Base-by-base conservation (phyloP, 2,797 vertebrate genomes). In the Helostoma temminkii region DNA sequence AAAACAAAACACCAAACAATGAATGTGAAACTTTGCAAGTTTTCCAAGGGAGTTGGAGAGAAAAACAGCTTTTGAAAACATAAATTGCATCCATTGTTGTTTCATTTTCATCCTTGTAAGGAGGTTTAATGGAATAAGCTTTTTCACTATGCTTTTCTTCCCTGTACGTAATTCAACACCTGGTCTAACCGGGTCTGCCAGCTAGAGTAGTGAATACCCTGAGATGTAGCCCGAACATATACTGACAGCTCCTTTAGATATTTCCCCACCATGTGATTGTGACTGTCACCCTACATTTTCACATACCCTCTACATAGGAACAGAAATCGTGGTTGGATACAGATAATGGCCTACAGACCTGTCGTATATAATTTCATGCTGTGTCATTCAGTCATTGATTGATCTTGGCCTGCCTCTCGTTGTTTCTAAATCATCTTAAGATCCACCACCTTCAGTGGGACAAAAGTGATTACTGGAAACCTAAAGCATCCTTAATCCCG, bases 401-500 rank as follows among this genome's bases (percentile, higher is more conserved):
- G 76, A 86, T 88, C 88, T 80, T 71, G 71, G 80, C 68, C 60
- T 74, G 66, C 57, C 41, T 64, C 74, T 69, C 18, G 6, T 74
- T 39, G 52, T 71, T 81, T 66, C 80, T 59, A 77, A 84, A 65
- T 82, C 83, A 57, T 82, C 74, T 82, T 79, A 74, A 86, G 72
- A 87, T 80, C 59, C 70, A 43, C 81, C 79, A 89, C 71, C 80
- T 86, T 80, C 76, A 75, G 62, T 83, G 1, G 50, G 58, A 64
- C 69, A 76, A 78, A 91, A 82, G 80, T 87, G 81, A 88, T 90
- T 83, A 88, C 85, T 68, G 82, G 80, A 81, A 87, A 85, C 83
- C 80, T 65, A 80, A 85, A 88, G 82, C 83, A 58, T 76, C 39
- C 83, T 87, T 88, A 90, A 89, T 91, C 88, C 86, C 39, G 71